Percentiles rank a stretch among this genome's conserved stretches.
Evolutionary conservation across 2,113 vertebrate species (phyloP).

Genomic region (Galbula dea): DNA sequence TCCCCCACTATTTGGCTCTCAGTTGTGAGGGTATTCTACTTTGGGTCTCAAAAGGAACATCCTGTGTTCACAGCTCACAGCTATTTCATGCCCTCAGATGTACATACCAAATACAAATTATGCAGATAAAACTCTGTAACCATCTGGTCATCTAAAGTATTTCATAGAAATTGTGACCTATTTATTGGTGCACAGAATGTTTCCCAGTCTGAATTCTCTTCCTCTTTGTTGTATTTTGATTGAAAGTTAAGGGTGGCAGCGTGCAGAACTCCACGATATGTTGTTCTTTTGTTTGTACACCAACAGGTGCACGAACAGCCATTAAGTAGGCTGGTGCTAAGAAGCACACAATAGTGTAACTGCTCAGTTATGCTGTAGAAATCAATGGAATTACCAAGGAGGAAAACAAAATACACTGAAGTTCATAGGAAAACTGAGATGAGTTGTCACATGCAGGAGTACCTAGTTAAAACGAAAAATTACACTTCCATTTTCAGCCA

Average conservation of each 20-base stretch:
- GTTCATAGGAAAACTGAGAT: neutral
- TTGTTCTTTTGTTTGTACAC: constrained; percentile 32
- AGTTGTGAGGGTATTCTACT: neutral
- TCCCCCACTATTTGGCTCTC: neutral
- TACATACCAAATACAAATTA: constrained; percentile 26
- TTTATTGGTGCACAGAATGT: neutral
- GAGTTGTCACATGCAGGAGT: neutral
- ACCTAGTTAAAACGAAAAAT: neutral
- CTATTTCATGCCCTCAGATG: constrained; percentile 13
- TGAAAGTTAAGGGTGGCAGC: neutral
- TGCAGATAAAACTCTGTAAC: constrained; percentile 17
- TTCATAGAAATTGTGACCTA: constrained; percentile 6
- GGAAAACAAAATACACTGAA: constrained; percentile 1
- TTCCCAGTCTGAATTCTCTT: neutral
- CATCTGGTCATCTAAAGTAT: constrained; percentile 23
- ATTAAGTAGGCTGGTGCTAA: constrained; percentile 44
- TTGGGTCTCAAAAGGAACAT: neutral
- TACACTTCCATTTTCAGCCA: neutral
- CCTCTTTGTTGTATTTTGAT: neutral
- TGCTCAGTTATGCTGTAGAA: constrained; percentile 46
- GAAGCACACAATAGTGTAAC: neutral
- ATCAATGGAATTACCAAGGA: constrained; percentile 26
- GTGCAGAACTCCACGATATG: neutral
- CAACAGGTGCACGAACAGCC: constrained; percentile 32
- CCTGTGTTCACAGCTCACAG: neutral